Base-by-base conservation (phyloP, 2,888 invertebrate genomes). In the Tachina grossa region DNA sequence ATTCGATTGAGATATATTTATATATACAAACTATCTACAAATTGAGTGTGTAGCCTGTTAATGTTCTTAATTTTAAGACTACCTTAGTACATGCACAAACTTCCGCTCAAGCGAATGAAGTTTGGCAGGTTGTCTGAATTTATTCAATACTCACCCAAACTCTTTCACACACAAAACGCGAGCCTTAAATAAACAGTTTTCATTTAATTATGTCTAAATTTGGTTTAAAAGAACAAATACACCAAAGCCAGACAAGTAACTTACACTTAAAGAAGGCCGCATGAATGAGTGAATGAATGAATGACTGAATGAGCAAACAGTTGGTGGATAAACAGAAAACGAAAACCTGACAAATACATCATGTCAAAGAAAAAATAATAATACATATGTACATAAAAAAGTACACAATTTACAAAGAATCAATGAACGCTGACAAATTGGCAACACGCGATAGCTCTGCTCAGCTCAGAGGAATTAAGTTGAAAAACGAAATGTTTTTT, bases 141-240 rank as follows among this genome's bases (percentile, higher is more conserved):
- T 39, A n/a, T 49, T 39, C 11, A 39, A 19, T 51, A 61, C 74
- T n/a, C 61, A 51, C 74, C 63, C 74, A 79, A 66, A 59, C 59
- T 72, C 66, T 76, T 31, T 31, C 31, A 31, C 53, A 65, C 72
- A 51, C 80, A 89, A 89, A 75, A 88, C 90, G 90, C 90, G 90
- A 88, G 90, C 89, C 90, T 89, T 90, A 90, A 91, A 91, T 91
- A 91, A 91, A 91, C 90, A 91, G 89, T 90, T 91, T 90, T 90
- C 90, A 90, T 91, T 91, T 91, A 91, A 91, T 91, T 91, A 91
- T 89, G 90, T 90, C 90, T 90, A 91, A 91, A 91, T 91, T 91
- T 90, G 91, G 90, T 90, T 91, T 85, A 55, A 87, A 89, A 89
- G 89, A 90, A 90, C 89, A 90, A 91, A 91, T 82, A 87, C 69